phyloP scores from a whole-genome alignment of 2,113 vertebrate species.

The Leptobrachium ailaonicum region DNA sequence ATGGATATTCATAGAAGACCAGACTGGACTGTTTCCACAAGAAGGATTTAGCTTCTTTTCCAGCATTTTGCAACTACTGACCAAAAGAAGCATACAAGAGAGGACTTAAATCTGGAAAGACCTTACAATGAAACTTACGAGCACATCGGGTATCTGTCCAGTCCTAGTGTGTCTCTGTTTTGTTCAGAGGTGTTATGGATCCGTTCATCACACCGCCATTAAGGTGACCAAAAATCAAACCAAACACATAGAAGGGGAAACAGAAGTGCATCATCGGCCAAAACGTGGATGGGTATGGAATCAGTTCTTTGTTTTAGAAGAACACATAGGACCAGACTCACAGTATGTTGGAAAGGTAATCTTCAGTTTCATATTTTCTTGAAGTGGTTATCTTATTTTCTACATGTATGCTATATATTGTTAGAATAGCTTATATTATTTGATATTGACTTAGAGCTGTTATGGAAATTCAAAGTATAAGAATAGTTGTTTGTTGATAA shows the following conservation, averaged over 20 bases:
- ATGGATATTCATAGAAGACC: constrained; percentile 75
- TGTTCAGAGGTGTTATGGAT: constrained; percentile 85
- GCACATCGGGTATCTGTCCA: constrained; percentile 87
- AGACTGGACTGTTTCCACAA: constrained; percentile 69
- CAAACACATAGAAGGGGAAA: constrained; percentile 82
- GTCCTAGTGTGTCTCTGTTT: constrained; percentile 95
- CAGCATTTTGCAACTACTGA: constrained; percentile 53
- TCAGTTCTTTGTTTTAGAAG: constrained; percentile 99
- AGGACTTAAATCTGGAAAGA: constrained; percentile 59
- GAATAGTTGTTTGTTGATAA: too few species aligned
- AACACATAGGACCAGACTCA: constrained; percentile 93
- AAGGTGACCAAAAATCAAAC: constrained; percentile 85
- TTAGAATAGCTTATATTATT: too few species aligned
- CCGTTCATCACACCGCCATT: constrained; percentile 69
- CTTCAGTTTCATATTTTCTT: neutral
- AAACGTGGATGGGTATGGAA: constrained; percentile 99
- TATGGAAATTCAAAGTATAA: too few species aligned
- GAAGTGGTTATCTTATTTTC: neutral
- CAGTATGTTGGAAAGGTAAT: constrained; percentile 97
- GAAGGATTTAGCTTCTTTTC: constrained; percentile 67
- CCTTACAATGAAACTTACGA: constrained; percentile 90
- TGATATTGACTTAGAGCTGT: too few species aligned
- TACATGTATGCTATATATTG: neutral
- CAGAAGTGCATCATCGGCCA: constrained; percentile 94
- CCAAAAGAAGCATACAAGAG: constrained; percentile 53